Evolutionary conservation across 2,797 vertebrate species (phyloP), one percentile per base, ranked within the genome.

Genomic region (Trachops cirrhosus): DNA sequence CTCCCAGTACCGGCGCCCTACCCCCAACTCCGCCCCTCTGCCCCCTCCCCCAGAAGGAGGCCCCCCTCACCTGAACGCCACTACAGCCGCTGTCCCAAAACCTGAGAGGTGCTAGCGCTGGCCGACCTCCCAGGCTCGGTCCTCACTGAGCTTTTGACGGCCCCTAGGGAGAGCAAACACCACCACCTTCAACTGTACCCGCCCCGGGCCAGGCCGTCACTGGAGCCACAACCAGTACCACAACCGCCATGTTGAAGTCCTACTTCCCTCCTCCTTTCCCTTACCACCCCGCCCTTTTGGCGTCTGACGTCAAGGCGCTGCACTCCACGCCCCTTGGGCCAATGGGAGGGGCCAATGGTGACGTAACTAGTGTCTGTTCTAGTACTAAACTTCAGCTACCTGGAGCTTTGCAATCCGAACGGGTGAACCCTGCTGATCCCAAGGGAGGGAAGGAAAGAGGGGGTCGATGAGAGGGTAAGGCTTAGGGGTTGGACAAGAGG

Each of bases 171-270:
- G 32, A 96, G 74, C 48, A 75, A 93, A 91, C 26, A n/a, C 94
- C 92, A 54, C 96, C 97, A 48, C 96, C 84, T 94, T 86, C 85
- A 80, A 96, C 95, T 97, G 95, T 96, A 89, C 39, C 90, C 41
- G 67, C 95, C 82, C 79, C 64, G 29, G 92, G 78, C 95, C 96
- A 89, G 75, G 75, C 94, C 44, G 95, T 97, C 96, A 93, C 96
- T 86, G 62, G 24, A 88, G 93, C 85, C 93, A 57, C 90, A 1
- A 2, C 88, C 90, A 93, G 46, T 95, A 88, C 71, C 82, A 50
- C 94, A 22, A 94, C 82, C 95, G 96, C 97, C 97, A 97, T 98
- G 95, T 98, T 98, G 94, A 96, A 92, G 18, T 2, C 90, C 96
- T 92, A 94, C 96, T 97, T 97, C 96, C 93, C 97, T 94, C 96